Base-by-base conservation (phyloP, 2,113 vertebrate species). In the Ameiurus melas region DNA sequence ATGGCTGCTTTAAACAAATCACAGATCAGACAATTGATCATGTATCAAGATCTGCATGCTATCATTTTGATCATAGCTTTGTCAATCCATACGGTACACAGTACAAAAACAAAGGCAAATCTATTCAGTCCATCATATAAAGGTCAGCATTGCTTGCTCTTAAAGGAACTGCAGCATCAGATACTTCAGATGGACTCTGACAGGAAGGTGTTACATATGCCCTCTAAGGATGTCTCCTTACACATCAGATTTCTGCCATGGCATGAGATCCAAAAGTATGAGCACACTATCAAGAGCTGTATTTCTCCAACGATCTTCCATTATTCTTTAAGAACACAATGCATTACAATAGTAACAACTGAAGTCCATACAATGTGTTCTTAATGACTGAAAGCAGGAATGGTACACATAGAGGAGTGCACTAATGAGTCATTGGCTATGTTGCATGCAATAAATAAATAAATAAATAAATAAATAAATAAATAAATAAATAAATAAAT, bases 61-160 rank as follows among this genome's bases (percentile, higher is more conserved):
- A n/a, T 16, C 20, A 22, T 25, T 43, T 75, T n/a, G 17, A 62
- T 14, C 5, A 2, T 73, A 9, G 30, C 27, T 27, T 39, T 13
- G 17, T 57, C 20, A 53, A 68, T 87, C 33, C 47, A 47, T 47
- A 47, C 0, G 0, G 19, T 43, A 71, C 78, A 55, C 12, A 78
- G 64, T 55, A 81, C 77, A 85, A 87, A 87, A 12, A 16, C 78
- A 87, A 84, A 66, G 89, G 33, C 22, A 71, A 71, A 70, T 36
- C 77, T 33, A 17, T 68, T 81, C 3, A 17, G 51, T 36, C 22
- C 2, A 27, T 68, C 64, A 71, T 2, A 36, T 68, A 87, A 87
- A 87, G 86, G 86, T 87, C 62, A 53, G 33, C 30, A 27, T 20
- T 19, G 7, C 19, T 58, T 30, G 27, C 20, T 71, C 12, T 19